Conservation (phyloP, 2,888 invertebrate genomes). For the Sisyra nigra region DNA sequence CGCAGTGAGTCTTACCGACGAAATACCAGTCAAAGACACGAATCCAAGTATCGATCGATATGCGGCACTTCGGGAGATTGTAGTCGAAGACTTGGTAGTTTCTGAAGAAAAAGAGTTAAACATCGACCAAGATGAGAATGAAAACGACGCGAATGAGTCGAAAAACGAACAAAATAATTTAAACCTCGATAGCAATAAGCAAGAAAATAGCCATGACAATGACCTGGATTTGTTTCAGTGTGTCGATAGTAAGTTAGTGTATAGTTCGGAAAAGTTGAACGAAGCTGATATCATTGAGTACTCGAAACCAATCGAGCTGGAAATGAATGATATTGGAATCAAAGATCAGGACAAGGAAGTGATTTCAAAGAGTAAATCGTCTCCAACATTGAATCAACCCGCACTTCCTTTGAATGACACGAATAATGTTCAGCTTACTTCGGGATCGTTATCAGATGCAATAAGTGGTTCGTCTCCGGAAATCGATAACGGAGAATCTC, state of each 20-base stretch:
- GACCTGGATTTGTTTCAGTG: conserved; percentile 5
- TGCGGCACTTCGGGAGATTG: conserved; percentile 64
- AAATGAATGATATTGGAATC: conserved; percentile 10
- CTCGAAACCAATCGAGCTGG: conserved; percentile 9
- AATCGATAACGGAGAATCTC: conserved; percentile 30
- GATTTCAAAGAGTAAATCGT: conserved; percentile 11
- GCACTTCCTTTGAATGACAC: conserved; percentile 28
- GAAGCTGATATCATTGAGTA: conserved; percentile 12
- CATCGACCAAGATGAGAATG: conserved; percentile 27
- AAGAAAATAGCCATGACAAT: conserved; percentile 15
- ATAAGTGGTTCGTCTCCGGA: conserved; percentile 48
- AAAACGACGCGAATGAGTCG: conserved; percentile 24
- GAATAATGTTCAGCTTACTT: conserved; percentile 28
- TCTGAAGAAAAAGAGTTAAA: conserved; percentile 23
- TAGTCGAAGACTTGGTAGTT: conserved; percentile 37
- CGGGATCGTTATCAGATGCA: conserved; percentile 45
- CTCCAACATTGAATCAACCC: conserved; percentile 20
- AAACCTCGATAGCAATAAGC: conserved; percentile 13
- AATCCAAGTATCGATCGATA: conserved; percentile 49
- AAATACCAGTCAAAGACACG: conserved; percentile 21
- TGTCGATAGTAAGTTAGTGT: conserved; percentile 2
- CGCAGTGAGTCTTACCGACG: conserved; percentile 21
- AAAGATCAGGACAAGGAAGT: conserved; percentile 10
- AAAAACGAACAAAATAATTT: conserved; percentile 15
- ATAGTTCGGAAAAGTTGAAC: conserved; percentile 8